A percentile compares a stretch with the other conserved stretches of the same genome.
phyloP scores from a whole-genome alignment of 2,113 vertebrate genomes.

The Chaenogobius annularis region DNA sequence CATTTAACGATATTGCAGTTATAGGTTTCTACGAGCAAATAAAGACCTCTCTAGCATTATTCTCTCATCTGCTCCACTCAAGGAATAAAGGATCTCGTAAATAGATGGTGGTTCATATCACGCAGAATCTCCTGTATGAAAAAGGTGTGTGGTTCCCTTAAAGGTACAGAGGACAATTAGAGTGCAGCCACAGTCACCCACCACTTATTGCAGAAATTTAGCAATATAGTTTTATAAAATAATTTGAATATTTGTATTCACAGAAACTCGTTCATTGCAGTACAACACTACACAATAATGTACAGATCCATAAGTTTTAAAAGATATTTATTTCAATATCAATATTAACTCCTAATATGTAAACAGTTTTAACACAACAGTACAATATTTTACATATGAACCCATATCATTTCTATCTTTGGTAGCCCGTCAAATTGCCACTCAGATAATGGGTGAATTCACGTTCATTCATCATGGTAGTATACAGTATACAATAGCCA shows the following conservation, averaged over 20 bases:
- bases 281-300: neutral
- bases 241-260: neutral
- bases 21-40: conserved; percentile 14
- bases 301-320: neutral
- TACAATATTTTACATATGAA: conserved; percentile 21
- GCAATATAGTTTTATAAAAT: neutral
- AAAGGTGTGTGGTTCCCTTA: conserved; percentile 63
- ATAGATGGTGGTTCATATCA: conserved; percentile 62
- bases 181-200: conserved; percentile 41
- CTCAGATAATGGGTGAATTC: conserved; percentile 46
- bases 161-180: conserved; percentile 67
- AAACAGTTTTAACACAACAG: neutral
- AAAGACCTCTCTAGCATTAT: conserved; percentile 22
- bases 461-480: conserved; percentile 37
- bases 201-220: conserved; percentile 8
- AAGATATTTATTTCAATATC: neutral
- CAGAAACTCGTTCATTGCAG: conserved; percentile 9
- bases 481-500: conserved; percentile 26
- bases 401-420: conserved; percentile 47
- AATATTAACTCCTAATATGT: neutral
- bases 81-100: conserved; percentile 56
- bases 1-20: neutral
- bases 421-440: conserved; percentile 34
- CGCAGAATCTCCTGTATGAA: conserved; percentile 48
- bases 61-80: conserved; percentile 47